Conservation (phyloP, 2,797 vertebrate genomes). For the Erpetoichthys calabaricus region DNA sequence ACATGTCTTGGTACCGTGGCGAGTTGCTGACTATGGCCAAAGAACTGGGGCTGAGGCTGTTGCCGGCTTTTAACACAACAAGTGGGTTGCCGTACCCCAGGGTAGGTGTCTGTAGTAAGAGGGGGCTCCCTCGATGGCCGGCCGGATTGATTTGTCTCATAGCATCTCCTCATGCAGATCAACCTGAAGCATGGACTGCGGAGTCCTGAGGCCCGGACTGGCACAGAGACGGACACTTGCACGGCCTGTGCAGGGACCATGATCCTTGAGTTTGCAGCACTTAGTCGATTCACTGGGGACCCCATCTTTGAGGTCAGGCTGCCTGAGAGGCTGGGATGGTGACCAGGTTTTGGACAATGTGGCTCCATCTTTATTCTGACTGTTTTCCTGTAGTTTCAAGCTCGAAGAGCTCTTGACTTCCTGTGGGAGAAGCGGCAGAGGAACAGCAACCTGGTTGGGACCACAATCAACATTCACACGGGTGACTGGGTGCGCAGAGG, state of each 20-base stretch:
- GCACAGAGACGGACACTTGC: slow-evolving; percentile 93
- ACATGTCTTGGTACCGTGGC: slow-evolving; percentile 90
- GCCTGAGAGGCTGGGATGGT: background rate
- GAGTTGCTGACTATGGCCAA: slow-evolving; percentile 93
- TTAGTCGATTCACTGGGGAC: slow-evolving; percentile 91
- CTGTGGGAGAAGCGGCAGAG: slow-evolving; percentile 97
- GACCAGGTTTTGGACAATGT: background rate
- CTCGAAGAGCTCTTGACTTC: slow-evolving; percentile 89
- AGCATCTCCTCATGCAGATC: slow-evolving; percentile 48
- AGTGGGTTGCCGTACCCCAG: slow-evolving; percentile 94
- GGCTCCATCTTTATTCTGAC: slow-evolving; percentile 1
- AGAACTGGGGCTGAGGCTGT: slow-evolving; percentile 77
- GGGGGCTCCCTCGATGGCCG: too few relatives aligned
- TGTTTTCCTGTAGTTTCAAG: slow-evolving; percentile 62
- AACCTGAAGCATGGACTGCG: slow-evolving; percentile 86
- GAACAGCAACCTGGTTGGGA: slow-evolving; percentile 94
- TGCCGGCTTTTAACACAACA: slow-evolving; percentile 96
- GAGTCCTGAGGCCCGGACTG: slow-evolving; percentile 83
- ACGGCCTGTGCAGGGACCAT: slow-evolving; percentile 94
- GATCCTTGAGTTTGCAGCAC: slow-evolving; percentile 92
- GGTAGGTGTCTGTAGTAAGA: slow-evolving; percentile 52
- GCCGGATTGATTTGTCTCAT: background rate
- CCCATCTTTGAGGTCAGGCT: slow-evolving; percentile 81
- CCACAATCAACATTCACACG: slow-evolving; percentile 95
- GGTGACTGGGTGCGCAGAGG: slow-evolving; percentile 97